Percentiles rank a stretch among this genome's conserved stretches.
phyloP scores from a whole-genome alignment of 2,888 invertebrate genomes.

The Pterostichus madidus region DNA sequence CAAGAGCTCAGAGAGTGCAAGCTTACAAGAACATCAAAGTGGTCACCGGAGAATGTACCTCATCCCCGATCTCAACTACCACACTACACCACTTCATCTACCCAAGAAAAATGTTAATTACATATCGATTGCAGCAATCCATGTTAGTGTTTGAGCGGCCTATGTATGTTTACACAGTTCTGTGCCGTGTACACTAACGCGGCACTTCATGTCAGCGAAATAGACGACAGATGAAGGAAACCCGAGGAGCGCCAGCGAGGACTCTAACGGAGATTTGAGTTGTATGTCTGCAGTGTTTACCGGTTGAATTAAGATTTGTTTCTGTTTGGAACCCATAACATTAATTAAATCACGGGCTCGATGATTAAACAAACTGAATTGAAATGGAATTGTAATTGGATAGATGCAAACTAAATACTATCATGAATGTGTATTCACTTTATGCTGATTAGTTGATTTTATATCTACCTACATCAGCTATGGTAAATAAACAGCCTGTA shows the following conservation, averaged over 20 bases:
- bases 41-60: constrained; percentile 26
- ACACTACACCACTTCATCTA: background rate
- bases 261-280: background rate
- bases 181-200: constrained; percentile 20
- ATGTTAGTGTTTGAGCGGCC: constrained; percentile 9
- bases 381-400: constrained; percentile 49
- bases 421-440: background rate
- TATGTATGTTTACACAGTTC: constrained; percentile 53
- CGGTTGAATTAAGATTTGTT: constrained; percentile 63
- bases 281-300: constrained; percentile 49
- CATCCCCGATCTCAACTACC: background rate
- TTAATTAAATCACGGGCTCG: constrained; percentile 61
- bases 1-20: too few species aligned
- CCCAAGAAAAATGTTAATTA: constrained; percentile 56
- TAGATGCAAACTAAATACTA: constrained; percentile 22
- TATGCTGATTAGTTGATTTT: too few species aligned
- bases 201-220: constrained; percentile 36
- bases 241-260: background rate
- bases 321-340: constrained; percentile 60
- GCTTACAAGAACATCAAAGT: constrained; percentile 12
- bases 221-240: background rate
- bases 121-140: constrained; percentile 48
- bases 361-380: constrained; percentile 53
- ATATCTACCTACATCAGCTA: too few species aligned
- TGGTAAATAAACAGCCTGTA: too few species aligned